A percentile compares a stretch with the other conserved stretches of the same genome.
These are phyloP conservation scores for Hoplodrina blanda DNA, from an alignment of 2,888 invertebrate genomes.

Conservation along the genomic window DNA sequence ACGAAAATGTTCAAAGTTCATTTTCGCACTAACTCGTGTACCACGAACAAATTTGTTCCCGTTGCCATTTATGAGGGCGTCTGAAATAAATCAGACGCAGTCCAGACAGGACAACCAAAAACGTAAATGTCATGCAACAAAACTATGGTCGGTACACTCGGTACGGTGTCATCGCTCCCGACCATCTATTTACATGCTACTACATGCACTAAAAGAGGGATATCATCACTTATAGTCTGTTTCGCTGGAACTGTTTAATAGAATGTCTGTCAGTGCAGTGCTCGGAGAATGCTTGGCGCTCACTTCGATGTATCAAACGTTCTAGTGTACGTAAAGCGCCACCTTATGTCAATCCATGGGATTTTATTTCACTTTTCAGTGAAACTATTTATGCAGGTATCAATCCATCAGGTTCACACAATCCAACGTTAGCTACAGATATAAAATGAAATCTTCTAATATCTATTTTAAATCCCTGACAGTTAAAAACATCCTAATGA, in stretches of 20 bases:
- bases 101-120: conserved; percentile 81
- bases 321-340: conserved; percentile 19
- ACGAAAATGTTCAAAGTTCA: conserved; percentile 26
- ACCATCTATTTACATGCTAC: conserved; percentile 65
- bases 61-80: conserved; percentile 66
- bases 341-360: neutral
- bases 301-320: conserved; percentile 25
- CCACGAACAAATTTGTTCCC: conserved; percentile 53
- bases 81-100: conserved; percentile 81
- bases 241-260: conserved; percentile 55
- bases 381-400: neutral
- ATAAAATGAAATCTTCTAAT: neutral
- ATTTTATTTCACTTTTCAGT: conserved; percentile 5
- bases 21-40: conserved; percentile 42
- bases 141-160: conserved; percentile 71
- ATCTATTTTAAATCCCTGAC: conserved; percentile 22
- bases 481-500: conserved; percentile 15
- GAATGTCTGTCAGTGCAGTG: conserved; percentile 41
- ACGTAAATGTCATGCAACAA: conserved; percentile 87
- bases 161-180: conserved; percentile 78
- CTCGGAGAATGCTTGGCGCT: conserved; percentile 49
- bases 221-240: conserved; percentile 56
- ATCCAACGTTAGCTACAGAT: no score
- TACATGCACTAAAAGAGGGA: conserved; percentile 61
- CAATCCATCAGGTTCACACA: neutral